Percentiles rank a stretch among this genome's conserved stretches.
Conservation (phyloP, 2,797 vertebrate genomes). For the Podarcis lilfordi region DNA sequence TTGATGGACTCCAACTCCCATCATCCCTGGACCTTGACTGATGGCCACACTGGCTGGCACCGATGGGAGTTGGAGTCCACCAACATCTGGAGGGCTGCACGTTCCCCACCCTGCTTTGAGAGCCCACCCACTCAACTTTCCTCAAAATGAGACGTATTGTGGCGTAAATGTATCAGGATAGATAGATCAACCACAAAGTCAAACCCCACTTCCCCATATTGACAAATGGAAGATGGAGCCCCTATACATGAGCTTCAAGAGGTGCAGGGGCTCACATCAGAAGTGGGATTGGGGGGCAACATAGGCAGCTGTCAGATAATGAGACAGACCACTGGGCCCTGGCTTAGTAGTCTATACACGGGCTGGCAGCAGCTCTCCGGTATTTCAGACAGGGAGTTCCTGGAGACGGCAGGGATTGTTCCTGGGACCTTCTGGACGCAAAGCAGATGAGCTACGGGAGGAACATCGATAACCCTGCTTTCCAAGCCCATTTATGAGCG, state of each 20-base stretch:
- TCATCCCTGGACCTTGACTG: too few species aligned
- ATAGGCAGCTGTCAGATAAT: neutral
- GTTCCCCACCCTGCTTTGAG: too few species aligned
- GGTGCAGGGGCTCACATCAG: too few species aligned
- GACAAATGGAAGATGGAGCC: neutral
- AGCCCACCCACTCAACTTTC: neutral
- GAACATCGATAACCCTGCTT: neutral
- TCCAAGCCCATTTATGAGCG: neutral
- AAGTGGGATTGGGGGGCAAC: neutral
- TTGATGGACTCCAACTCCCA: neutral
- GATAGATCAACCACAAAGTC: neutral
- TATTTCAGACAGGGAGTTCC: too few species aligned
- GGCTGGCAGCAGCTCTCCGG: too few species aligned
- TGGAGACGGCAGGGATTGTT: too few species aligned
- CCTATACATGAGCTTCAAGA: too few species aligned
- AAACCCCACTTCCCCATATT: neutral
- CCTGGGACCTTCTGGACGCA: neutral
- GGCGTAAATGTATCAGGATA: neutral
- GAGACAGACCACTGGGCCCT: too few species aligned
- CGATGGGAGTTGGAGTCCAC: neutral
- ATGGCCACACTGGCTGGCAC: neutral
- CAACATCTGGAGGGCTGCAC: neutral
- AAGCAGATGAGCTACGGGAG: neutral
- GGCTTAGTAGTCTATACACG: too few species aligned
- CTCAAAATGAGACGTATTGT: neutral